Evolutionary conservation across 2,797 vertebrate species (phyloP).

Genomic region (Onychomys leucogaster): DNA sequence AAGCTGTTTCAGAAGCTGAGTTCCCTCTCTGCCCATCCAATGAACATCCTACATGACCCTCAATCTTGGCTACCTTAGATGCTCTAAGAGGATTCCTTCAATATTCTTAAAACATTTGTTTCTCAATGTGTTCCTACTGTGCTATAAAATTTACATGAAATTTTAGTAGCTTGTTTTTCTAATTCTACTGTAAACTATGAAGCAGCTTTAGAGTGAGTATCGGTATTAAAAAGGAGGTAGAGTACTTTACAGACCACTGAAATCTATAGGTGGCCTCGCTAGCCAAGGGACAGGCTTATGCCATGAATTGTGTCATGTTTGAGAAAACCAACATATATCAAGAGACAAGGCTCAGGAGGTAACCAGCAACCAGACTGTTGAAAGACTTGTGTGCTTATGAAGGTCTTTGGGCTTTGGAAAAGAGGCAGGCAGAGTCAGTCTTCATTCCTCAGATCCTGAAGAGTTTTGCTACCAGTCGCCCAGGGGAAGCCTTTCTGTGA

Average conservation of each 20-base stretch:
- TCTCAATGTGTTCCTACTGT: not conserved
- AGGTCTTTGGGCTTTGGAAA: not conserved
- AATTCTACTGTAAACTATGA: not conserved
- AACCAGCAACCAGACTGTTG: not conserved
- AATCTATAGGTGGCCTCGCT: not conserved
- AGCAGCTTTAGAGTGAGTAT: not conserved
- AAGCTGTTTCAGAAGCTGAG: not conserved
- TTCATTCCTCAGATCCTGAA: not conserved
- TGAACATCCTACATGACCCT: not conserved
- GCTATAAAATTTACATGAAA: not conserved
- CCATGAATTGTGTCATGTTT: not conserved
- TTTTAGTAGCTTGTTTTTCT: constrained; percentile 4
- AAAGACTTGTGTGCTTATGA: not conserved
- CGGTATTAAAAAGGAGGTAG: not conserved
- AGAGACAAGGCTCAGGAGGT: not conserved
- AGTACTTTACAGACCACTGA: no score
- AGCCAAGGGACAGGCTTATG: not conserved
- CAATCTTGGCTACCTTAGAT: not conserved
- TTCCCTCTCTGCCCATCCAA: not conserved
- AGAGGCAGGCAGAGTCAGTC: not conserved
- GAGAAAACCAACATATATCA: not conserved
- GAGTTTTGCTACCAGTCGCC: not conserved
- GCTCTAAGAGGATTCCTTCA: not conserved
- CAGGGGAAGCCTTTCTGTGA: not conserved
- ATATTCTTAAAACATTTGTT: not conserved